These are phyloP conservation scores for Hylaeus volcanicus DNA, from an alignment of 1,140 invertebrate genomes.

Conservation along the genomic window DNA sequence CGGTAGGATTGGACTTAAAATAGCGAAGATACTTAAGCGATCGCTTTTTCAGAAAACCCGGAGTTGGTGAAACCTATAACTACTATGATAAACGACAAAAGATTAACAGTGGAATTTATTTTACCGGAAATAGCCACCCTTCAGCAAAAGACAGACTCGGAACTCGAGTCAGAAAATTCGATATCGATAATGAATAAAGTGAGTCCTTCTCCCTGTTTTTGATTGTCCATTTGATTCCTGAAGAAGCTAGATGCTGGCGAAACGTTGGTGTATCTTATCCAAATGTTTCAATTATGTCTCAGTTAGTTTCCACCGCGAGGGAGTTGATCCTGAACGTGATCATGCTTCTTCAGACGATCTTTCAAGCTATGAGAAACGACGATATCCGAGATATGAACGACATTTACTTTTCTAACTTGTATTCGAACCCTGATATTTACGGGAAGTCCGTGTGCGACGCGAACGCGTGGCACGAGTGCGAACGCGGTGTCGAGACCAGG, in stretches of 20 bases:
- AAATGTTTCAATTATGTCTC: conserved; percentile 8
- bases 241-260: no score
- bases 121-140: conserved; percentile 69
- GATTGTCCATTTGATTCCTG: neutral
- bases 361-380: conserved; percentile 74
- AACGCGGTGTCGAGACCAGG: conserved; percentile 75
- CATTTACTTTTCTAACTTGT: conserved; percentile 74
- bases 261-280: no score
- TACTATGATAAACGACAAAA: conserved; percentile 69
- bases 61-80: conserved; percentile 75
- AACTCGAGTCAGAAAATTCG: conserved; percentile 70
- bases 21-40: conserved; percentile 9
- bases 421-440: conserved; percentile 67
- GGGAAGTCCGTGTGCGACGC: conserved; percentile 71
- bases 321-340: conserved; percentile 74
- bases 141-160: conserved; percentile 66
- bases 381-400: conserved; percentile 79
- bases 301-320: conserved; percentile 72
- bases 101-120: conserved; percentile 72
- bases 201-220: conserved; percentile 6
- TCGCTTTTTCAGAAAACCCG: conserved; percentile 73
- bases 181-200: conserved; percentile 76
- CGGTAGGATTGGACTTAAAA: neutral
- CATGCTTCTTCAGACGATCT: conserved; percentile 71
- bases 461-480: conserved; percentile 72